A percentile compares a stretch with the other conserved stretches of the same genome.
phyloP scores from a whole-genome alignment of 2,888 invertebrate genomes.

The Drosophila merina region DNA sequence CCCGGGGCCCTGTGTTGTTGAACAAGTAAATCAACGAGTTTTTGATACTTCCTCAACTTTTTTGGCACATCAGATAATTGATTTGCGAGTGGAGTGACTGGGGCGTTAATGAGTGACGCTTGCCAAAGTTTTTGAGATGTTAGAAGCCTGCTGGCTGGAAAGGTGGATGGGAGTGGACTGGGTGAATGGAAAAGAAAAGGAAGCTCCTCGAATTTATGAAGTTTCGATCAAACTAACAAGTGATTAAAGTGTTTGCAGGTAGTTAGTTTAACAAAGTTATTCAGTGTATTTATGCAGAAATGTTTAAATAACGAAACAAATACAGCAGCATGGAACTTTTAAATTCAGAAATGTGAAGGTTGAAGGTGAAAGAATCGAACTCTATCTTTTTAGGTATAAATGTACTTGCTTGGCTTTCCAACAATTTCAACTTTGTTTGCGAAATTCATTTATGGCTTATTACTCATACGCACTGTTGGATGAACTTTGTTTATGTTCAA shows the following conservation, averaged over 20 bases:
- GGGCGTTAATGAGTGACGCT: constrained; percentile 39
- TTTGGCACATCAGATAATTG: constrained; percentile 69
- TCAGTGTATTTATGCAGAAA: not conserved
- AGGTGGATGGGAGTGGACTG: not conserved
- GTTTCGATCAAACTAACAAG: constrained; percentile 16
- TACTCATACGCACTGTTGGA: no score
- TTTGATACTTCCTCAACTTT: constrained; percentile 41
- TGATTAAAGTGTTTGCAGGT: not conserved
- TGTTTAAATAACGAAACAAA: not conserved
- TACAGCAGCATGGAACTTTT: not conserved
- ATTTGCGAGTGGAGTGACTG: constrained; percentile 59
- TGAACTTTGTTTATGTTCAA: no score
- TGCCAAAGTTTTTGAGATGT: constrained; percentile 33
- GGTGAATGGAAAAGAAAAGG: not conserved
- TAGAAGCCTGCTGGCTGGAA: not conserved
- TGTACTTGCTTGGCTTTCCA: no score
- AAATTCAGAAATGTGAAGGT: not conserved
- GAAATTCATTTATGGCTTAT: no score
- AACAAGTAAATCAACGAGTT: constrained; percentile 32
- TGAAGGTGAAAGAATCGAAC: no score
- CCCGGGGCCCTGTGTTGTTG: constrained; percentile 1
- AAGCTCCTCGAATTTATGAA: not conserved
- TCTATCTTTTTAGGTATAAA: no score
- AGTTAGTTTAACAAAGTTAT: not conserved
- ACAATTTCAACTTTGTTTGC: no score